These are phyloP conservation scores for Synanthedon tipuliformis DNA, from an alignment of 2,888 invertebrate genomes.

Conservation along the genomic window DNA sequence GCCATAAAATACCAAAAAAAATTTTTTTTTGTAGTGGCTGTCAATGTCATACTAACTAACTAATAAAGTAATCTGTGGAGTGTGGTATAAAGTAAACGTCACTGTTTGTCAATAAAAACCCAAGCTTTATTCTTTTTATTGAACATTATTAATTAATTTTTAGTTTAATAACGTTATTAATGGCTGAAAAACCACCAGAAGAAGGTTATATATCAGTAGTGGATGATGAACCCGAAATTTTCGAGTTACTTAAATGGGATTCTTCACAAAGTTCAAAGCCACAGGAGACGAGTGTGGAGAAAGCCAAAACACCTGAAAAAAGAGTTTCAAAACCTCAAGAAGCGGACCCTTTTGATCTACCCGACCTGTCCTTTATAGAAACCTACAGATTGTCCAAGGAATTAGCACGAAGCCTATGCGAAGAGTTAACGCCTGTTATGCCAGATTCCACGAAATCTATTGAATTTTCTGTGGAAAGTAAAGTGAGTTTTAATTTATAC, in stretches of 20 bases:
- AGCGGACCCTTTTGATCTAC: slow-evolving; percentile 49
- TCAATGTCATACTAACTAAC: neutral
- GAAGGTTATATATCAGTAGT: slow-evolving; percentile 61
- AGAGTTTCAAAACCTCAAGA: slow-evolving; percentile 35
- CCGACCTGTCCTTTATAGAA: slow-evolving; percentile 46
- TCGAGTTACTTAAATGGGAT: slow-evolving; percentile 60
- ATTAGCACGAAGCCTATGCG: slow-evolving; percentile 43
- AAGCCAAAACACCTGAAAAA: slow-evolving; percentile 49
- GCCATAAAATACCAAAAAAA: too few species aligned
- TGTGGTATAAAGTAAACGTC: slow-evolving; percentile 10
- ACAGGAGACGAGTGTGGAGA: slow-evolving; percentile 34
- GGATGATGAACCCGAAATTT: slow-evolving; percentile 58
- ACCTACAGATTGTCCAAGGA: slow-evolving; percentile 50
- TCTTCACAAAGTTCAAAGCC: slow-evolving; percentile 42
- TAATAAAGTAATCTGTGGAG: neutral
- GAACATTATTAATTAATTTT: neutral
- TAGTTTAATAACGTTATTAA: slow-evolving; percentile 12
- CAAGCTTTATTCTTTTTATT: slow-evolving; percentile 7
- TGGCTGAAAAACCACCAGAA: slow-evolving; percentile 60
- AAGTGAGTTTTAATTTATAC: slow-evolving; percentile 25
- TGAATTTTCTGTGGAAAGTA: slow-evolving; percentile 55
- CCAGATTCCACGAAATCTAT: slow-evolving; percentile 53
- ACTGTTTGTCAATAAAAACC: slow-evolving; percentile 24
- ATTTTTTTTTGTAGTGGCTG: too few species aligned
- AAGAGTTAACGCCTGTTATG: slow-evolving; percentile 54